Evolutionary conservation across 1,140 invertebrate genomes (phyloP).

Genomic region (Halesus radiatus): DNA sequence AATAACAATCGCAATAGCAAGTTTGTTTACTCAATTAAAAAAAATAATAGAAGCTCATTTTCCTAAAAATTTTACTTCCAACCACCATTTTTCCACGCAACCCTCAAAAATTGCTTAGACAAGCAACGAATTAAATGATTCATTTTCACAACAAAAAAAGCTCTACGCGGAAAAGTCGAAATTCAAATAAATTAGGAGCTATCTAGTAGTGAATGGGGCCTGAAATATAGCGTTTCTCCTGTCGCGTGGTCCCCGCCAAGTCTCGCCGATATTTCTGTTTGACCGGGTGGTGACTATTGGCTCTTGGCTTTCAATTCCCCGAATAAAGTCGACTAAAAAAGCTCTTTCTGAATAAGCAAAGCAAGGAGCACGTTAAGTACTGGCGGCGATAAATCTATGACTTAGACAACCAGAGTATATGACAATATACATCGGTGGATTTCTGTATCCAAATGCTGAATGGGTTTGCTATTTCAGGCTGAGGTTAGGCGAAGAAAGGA

Average conservation of each 20-base stretch:
- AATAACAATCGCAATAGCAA: no score
- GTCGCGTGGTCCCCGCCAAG: neutral
- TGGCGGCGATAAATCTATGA: conserved; percentile 4
- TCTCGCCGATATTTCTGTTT: conserved; percentile 7
- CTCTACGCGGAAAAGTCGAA: neutral
- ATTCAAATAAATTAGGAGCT: neutral
- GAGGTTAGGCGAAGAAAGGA: no score
- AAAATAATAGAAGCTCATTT: no score
- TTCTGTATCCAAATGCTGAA: neutral
- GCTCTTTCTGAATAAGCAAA: neutral
- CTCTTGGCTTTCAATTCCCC: neutral
- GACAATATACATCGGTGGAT: neutral
- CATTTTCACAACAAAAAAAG: neutral
- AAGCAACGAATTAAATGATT: neutral
- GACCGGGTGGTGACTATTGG: neutral
- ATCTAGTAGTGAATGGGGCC: neutral
- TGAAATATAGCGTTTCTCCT: neutral
- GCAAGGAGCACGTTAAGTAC: neutral
- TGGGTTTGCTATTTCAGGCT: neutral
- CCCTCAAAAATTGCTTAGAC: neutral
- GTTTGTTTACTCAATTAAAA: no score
- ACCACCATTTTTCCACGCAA: neutral
- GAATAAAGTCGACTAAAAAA: conserved; percentile 12
- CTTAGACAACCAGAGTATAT: neutral
- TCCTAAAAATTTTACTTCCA: no score